A percentile compares a stretch with the other conserved stretches of the same genome.
These are phyloP conservation scores for Brachypodius melanocephalos DNA, from an alignment of 2,113 vertebrate genomes.

Conservation along the genomic window DNA sequence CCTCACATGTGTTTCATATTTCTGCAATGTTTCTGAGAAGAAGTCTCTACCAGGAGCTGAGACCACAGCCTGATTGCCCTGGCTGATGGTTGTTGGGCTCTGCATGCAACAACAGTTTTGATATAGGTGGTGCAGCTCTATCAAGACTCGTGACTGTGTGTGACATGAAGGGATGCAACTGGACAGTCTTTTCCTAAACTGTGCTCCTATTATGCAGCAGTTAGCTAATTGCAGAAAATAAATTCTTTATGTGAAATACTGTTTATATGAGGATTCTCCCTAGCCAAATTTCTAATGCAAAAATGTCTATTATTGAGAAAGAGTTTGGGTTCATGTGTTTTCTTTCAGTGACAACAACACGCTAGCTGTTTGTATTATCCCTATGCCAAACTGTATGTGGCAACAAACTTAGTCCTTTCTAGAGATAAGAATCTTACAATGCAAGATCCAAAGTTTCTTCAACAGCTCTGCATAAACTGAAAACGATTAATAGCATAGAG, in stretches of 20 bases:
- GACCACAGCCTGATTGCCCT: background rate
- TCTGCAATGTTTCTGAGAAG: background rate
- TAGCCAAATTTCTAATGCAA: background rate
- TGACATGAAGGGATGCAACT: background rate
- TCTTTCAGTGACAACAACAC: background rate
- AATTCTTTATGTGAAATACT: background rate
- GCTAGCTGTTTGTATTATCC: background rate
- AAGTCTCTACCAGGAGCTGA: background rate
- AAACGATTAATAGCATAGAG: background rate
- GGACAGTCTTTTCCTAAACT: background rate
- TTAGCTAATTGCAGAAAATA: background rate
- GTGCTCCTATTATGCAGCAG: background rate
- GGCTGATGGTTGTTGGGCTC: background rate
- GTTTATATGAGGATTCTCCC: background rate
- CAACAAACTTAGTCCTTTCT: background rate
- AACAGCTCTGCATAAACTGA: background rate
- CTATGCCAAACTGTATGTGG: background rate
- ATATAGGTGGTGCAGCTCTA: background rate
- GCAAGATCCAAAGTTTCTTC: background rate
- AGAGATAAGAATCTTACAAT: background rate
- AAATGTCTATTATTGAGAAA: background rate
- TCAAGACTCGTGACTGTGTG: background rate
- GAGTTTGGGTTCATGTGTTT: background rate
- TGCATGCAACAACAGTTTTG: background rate
- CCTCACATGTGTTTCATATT: fast-evolving